Base-by-base conservation (phyloP, 2,797 vertebrate species). In the Dallia pectoralis region DNA sequence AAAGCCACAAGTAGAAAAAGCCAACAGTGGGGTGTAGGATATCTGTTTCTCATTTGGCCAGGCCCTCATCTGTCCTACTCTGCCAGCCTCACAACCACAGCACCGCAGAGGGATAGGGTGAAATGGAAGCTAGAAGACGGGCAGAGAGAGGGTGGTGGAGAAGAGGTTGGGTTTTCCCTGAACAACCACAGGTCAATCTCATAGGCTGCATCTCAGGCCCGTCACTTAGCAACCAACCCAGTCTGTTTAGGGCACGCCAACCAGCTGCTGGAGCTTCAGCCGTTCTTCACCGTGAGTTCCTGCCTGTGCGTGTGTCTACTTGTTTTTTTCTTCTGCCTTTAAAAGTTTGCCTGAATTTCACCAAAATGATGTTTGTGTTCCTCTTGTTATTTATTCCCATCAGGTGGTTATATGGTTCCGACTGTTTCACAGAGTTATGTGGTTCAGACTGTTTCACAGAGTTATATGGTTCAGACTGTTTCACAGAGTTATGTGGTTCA, bases 41-140 rank as follows among this genome's bases (percentile, higher is more conserved):
- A 91, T 92, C 93, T 94, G 93, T 91, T 94, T 94, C 90, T 94
- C 91, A 93, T 94, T 94, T 94, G 87, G 89, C 76, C 81, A 22
- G 89, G 89, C 75, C 81, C 22, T 87, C 90, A 91, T 85, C 90
- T 89, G 88, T 87, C 85, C 87, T 89, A 83, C 86, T 79, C 86
- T 86, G 88, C 91, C 90, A 91, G 87, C 87, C 86, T 89, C 82
- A 89, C 83, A 91, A 89, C 90, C 90, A 85, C 88, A 89, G 91
- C 81, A 67, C 82, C 86, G 79, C 80, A 81, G 85, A 86, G 84
- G 81, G 79, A 72, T 63, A 48, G 32, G 63, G 64, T 70, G 53
- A 66, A 72, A 32, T 6, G 61, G 29, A 32, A 27, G 51, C 18
- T 18, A 63, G 61, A 18, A 27, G 56, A 27, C 71, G 30, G 53